Evolutionary conservation across 2,113 vertebrate genomes (phyloP), one percentile per base, ranked within the genome.

Genomic region (Pandion haliaetus): DNA sequence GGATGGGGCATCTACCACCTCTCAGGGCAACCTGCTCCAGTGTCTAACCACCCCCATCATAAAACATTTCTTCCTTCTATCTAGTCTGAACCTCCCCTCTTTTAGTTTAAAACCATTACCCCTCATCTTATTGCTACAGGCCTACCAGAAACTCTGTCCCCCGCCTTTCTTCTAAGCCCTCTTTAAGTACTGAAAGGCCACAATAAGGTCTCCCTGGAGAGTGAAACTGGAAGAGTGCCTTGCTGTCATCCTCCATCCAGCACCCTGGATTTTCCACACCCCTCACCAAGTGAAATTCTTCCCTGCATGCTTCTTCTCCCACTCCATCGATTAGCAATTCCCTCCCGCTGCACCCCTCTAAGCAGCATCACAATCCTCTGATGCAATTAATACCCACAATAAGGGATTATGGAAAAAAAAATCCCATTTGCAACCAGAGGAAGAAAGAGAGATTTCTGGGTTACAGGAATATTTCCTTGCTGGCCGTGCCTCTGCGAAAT

Each of bases 31-130:
- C 24, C 44, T 65, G 10, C 5, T 1, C 50, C 29, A 44, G 23
- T 0, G 7, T 0, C 2, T 86, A 5, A 1, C 12, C 47, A 16
- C 9, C 5, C 5, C n/a, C 36, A 44, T 0, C 1, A 0, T 14
- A 14, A 71, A 69, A 5, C 0, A 6, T 7, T 57, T 45, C 8
- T 69, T 28, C 28, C 36, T 42, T 6, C 0, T 10, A 2, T 7
- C 23, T 8, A 8, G 5, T 23, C 59, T 50, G 15, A 77, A 67
- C 36, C 31, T 32, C 7, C 20, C 7, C 1, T 24, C n/a, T 21
- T 31, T 15, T 4, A 7, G 14, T 76, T 36, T 58, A 34, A 77
- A 28, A 6, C 19, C 38, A 31, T 49, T 8, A 5, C 10, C 15
- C 4, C 5, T 36, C 36, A 14, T 40, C 12, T 28, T 44, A 2